Evolutionary conservation across 2,888 invertebrate species (phyloP).

Genomic region (Phasia obesa): DNA sequence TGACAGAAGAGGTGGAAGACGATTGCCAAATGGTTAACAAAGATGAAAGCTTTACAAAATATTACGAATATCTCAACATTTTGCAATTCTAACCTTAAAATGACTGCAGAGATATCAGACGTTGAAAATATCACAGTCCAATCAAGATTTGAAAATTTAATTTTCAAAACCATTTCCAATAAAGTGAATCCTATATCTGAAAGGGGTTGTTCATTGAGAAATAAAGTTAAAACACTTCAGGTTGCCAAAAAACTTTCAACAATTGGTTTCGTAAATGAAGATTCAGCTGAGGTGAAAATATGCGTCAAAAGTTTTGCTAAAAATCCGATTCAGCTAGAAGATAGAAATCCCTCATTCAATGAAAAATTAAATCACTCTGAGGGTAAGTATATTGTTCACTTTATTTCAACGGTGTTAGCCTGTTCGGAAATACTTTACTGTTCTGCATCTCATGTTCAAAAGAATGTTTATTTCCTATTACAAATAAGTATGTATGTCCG

Average conservation of each 20-base stretch:
- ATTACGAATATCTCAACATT: not conserved
- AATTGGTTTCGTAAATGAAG: not conserved
- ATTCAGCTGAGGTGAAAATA: constrained; percentile 3
- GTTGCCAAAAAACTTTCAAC: not conserved
- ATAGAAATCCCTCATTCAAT: not conserved
- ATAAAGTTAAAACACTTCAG: not conserved
- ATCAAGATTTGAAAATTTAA: not conserved
- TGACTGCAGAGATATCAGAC: not conserved
- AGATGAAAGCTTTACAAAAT: not conserved
- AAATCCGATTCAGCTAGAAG: not conserved
- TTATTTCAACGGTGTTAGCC: too few relatives aligned
- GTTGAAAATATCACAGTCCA: not conserved
- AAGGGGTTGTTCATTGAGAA: not conserved
- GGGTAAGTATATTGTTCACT: not conserved
- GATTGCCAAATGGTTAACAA: not conserved
- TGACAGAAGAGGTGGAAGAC: not conserved
- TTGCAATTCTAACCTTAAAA: not conserved
- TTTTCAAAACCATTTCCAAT: not conserved
- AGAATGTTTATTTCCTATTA: too few relatives aligned
- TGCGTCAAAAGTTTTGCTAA: constrained; percentile 1
- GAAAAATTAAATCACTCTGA: not conserved
- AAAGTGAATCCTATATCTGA: not conserved
- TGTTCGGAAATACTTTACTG: too few relatives aligned
- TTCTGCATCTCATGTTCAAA: too few relatives aligned
- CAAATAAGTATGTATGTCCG: too few relatives aligned